These are phyloP conservation scores for Limnephilus marmoratus DNA, from an alignment of 2,888 invertebrate species.

Conservation along the genomic window DNA sequence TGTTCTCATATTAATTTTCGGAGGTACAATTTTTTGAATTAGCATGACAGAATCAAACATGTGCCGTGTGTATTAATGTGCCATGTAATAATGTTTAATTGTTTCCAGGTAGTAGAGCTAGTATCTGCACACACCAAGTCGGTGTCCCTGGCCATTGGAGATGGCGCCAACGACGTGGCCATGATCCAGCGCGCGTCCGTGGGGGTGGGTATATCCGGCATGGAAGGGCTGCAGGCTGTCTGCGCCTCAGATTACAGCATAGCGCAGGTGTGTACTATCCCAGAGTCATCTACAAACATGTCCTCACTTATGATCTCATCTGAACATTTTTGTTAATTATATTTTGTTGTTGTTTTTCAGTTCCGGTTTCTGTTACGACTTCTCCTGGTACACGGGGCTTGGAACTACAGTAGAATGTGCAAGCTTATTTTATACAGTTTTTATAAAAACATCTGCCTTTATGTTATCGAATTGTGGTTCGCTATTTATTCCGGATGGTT, in stretches of 20 bases:
- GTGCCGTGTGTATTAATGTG: too few species aligned
- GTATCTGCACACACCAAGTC: conserved; percentile 88
- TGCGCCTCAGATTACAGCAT: conserved; percentile 99
- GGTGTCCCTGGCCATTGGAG: conserved; percentile 96
- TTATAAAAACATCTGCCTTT: conserved; percentile 99
- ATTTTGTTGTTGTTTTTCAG: conserved; percentile 73
- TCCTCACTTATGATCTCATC: neutral
- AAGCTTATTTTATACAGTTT: conserved; percentile 99
- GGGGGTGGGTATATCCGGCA: conserved; percentile 97
- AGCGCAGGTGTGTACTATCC: conserved; percentile 81
- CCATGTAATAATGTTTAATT: neutral
- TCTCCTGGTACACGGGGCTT: conserved; percentile 97
- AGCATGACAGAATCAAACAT: too few species aligned
- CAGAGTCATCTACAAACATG: neutral
- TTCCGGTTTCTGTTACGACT: conserved; percentile 95
- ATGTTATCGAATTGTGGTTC: conserved; percentile 99
- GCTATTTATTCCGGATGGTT: conserved; percentile 97
- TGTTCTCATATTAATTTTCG: too few species aligned
- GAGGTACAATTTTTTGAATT: too few species aligned
- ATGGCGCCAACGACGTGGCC: conserved; percentile 98
- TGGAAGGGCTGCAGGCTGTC: conserved; percentile 99
- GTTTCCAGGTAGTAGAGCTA: conserved; percentile 84
- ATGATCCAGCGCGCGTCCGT: conserved; percentile 99
- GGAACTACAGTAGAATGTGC: conserved; percentile 98
- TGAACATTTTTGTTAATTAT: neutral